Conservation (phyloP, 2,113 vertebrate genomes). For the Piprites chloris region DNA sequence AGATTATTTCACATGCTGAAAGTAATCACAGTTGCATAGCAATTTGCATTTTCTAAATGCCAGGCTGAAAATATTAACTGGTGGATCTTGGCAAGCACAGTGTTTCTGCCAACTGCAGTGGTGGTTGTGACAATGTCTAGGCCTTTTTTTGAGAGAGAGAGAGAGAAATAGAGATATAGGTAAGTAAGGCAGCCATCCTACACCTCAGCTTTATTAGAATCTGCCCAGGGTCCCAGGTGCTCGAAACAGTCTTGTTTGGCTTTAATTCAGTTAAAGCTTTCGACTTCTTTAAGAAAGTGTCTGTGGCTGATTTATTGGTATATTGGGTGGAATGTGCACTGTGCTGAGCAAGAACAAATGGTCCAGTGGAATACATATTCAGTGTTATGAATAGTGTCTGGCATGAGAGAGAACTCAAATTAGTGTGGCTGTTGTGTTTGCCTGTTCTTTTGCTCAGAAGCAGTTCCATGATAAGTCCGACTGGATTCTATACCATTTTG, state of each 20-base stretch:
- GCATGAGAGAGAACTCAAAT: background rate
- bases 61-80: conserved; percentile 43
- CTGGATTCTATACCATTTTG: background rate
- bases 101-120: background rate
- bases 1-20: conserved; percentile 37
- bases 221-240: background rate
- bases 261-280: background rate
- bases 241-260: background rate
- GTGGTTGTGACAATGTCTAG: background rate
- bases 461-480: background rate
- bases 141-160: background rate
- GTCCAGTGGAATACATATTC: background rate
- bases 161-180: background rate
- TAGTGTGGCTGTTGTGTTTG: background rate
- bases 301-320: background rate
- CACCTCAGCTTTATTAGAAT: background rate
- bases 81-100: background rate
- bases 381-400: background rate
- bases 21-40: conserved; percentile 41
- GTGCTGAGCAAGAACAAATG: background rate
- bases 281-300: background rate
- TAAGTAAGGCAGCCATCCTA: background rate
- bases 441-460: background rate
- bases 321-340: background rate
- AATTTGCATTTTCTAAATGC: conserved; percentile 39